Base-by-base conservation (phyloP, 1,140 invertebrate genomes). In the Eupristina koningsbergeri region DNA sequence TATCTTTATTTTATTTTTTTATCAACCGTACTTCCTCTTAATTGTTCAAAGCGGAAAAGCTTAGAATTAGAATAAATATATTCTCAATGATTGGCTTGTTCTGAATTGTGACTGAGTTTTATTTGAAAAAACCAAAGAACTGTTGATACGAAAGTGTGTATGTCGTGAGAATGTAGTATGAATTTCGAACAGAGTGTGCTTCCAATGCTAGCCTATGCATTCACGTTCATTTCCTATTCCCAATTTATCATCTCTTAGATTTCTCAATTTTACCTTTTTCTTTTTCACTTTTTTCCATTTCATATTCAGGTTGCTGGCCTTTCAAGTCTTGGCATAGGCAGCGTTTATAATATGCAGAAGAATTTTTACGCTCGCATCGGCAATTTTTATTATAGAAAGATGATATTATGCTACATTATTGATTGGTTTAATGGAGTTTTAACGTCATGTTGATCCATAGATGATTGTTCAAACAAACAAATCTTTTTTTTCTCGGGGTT, bases 71-170 rank as follows among this genome's bases (percentile, higher is more conserved):
- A 39, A 1, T 29, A 45, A 63, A 63, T 50, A 36, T 5, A 41
- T 61, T 34, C 53, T 58, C 39, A 69, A 53, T 80, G 67, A 81
- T 81, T 58, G 47, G 36, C 50, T 15, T 39, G 34, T 39, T 31
- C 67, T 71, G 41, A 73, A 81, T 73, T 73, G 79, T 19, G 29
- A 26, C 9, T n/a, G 78, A 34, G 78, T 7, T 64, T 47, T 22
- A 41, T 3, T 0, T 45, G 11, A 22, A 64, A 79, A 79, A 79
- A 64, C n/a, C n/a, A n/a, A n/a, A n/a, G n/a, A n/a, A n/a, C n/a
- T n/a, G n/a, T n/a, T n/a, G n/a, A n/a, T n/a, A n/a, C n/a, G n/a
- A n/a, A n/a, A n/a, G n/a, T n/a, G 53, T 19, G 53, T 36, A 5
- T 2, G 13, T 29, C 15, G 11, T 45, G 69, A 41, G 39, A 29